Conservation (phyloP, 2,797 vertebrate genomes). For the Passerculus sandwichensis region DNA sequence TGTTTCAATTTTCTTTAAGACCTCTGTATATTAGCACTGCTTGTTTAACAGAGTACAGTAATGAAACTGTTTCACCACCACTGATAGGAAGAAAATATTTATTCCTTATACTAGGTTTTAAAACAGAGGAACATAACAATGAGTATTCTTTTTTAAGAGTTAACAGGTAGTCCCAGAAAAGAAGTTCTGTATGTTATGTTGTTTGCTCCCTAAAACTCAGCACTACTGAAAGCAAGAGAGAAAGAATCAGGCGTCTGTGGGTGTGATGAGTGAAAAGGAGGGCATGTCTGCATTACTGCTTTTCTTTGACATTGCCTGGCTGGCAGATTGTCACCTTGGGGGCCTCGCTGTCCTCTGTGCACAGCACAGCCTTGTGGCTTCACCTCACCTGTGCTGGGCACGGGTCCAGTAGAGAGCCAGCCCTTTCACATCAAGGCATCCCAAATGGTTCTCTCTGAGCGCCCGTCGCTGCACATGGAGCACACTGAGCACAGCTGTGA, state of each 20-base stretch:
- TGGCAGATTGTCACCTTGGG: constrained; percentile 32
- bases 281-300: neutral
- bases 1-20: neutral
- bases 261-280: constrained; percentile 15
- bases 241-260: neutral
- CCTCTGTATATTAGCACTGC: neutral
- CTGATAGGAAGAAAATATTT: neutral
- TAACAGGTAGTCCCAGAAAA: neutral
- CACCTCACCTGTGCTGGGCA: neutral
- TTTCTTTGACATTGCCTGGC: neutral
- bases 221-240: neutral
- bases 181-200: neutral
- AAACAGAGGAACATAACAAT: neutral
- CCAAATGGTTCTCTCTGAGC: rapidly evolving
- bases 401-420: neutral
- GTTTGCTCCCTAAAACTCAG: neutral
- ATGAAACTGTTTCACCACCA: neutral
- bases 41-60: neutral
- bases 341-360: neutral
- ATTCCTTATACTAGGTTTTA: neutral
- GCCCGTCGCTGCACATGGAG: neutral
- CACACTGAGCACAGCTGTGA: constrained; percentile 12
- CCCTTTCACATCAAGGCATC: neutral
- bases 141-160: neutral
- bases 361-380: neutral